Conservation (phyloP, 1,140 invertebrate genomes). For the Helicoverpa armigera region DNA sequence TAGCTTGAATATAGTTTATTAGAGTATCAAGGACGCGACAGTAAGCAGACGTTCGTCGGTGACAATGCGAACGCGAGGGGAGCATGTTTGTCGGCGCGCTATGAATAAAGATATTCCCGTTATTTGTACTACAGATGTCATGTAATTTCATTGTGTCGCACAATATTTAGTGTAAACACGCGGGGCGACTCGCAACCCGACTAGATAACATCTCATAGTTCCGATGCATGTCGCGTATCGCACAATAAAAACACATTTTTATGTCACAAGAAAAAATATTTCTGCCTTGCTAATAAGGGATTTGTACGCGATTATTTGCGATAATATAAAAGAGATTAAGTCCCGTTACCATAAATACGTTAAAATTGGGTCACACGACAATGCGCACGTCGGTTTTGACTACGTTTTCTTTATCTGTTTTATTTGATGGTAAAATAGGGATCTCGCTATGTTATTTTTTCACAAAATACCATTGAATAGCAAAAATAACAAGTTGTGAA, state of each 20-base stretch:
- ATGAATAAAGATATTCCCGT: slow-evolving; percentile 87
- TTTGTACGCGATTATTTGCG: slow-evolving; percentile 75
- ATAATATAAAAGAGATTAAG: slow-evolving; percentile 77
- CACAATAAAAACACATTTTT: slow-evolving; percentile 77
- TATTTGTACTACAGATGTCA: slow-evolving; percentile 86
- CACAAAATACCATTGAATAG: neutral
- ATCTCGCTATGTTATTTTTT: slow-evolving; percentile 13
- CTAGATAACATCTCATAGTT: slow-evolving; percentile 81
- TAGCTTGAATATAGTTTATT: slow-evolving; percentile 45
- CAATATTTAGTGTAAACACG: slow-evolving; percentile 86
- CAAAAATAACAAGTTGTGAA: neutral
- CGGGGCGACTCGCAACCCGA: slow-evolving; percentile 70
- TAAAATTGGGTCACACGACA: slow-evolving; percentile 51
- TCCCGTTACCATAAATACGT: slow-evolving; percentile 61
- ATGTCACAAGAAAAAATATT: slow-evolving; percentile 72
- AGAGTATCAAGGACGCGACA: slow-evolving; percentile 62
- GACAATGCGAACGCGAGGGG: slow-evolving; percentile 80
- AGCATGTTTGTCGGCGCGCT: slow-evolving; percentile 76
- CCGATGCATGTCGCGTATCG: slow-evolving; percentile 65
- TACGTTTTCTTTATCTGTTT: slow-evolving; percentile 36
- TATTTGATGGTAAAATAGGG: slow-evolving; percentile 25
- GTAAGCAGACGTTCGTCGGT: slow-evolving; percentile 76
- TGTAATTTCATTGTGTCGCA: slow-evolving; percentile 85
- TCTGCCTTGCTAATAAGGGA: slow-evolving; percentile 69
- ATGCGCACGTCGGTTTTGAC: slow-evolving; percentile 19